Conservation (phyloP, 2,888 invertebrate genomes). For the Andricus quercusramuli region DNA sequence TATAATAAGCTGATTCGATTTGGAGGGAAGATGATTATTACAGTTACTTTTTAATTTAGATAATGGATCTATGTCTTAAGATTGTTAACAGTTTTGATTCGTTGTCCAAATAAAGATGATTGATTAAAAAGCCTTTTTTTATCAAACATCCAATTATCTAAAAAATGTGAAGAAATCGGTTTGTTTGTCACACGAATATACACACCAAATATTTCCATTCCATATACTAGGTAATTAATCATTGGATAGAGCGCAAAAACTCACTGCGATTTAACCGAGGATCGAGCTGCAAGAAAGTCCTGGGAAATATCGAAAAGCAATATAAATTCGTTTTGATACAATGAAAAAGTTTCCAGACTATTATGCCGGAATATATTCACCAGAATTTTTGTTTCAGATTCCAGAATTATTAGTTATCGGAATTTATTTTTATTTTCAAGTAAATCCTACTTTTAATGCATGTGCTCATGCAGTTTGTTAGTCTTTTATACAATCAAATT, state of each 20-base stretch:
- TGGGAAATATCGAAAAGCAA: conserved; percentile 36
- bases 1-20: too few relatives aligned
- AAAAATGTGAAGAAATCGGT: neutral
- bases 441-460: too few relatives aligned
- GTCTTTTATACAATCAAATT: too few relatives aligned
- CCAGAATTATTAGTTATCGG: neutral
- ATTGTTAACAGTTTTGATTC: too few relatives aligned
- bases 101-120: neutral
- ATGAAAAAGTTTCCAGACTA: conserved; percentile 14
- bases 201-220: neutral
- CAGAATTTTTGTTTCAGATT: neutral
- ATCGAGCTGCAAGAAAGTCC: conserved; percentile 26
- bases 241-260: conserved; percentile 9
- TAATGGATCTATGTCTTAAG: too few relatives aligned
- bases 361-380: neutral
- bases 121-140: neutral
- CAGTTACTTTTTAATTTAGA: too few relatives aligned
- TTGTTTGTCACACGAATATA: neutral
- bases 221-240: neutral
- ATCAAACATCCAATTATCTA: neutral
- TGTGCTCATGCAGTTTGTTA: too few relatives aligned
- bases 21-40: too few relatives aligned
- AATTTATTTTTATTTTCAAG: too few relatives aligned
- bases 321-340: conserved; percentile 16
- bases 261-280: conserved; percentile 3